Evolutionary conservation across 2,113 vertebrate species (phyloP), one percentile per base, ranked within the genome.

Genomic region (Phyllostomus discolor): DNA sequence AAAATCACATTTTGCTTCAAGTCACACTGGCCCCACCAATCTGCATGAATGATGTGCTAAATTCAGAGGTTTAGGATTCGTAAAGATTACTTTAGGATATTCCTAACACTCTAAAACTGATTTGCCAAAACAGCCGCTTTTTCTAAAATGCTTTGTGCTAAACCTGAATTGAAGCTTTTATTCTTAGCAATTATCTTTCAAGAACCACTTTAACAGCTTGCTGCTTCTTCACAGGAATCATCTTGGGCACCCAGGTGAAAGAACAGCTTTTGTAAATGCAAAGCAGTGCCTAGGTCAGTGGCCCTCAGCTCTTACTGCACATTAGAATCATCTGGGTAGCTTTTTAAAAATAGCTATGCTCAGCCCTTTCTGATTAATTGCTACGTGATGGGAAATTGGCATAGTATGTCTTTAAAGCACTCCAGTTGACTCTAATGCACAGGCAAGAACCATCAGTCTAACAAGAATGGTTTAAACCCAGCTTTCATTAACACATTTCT

Each of bases 341-440:
- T 87, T 94, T 93, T 96, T 79, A 12, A 92, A 95, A 96, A 91
- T 91, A 93, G 88, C 89, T 46, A 57, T 66, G 87, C 28, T 93
- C 88, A 59, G 54, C 48, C 57, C 59, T 95, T 95, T 95, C 81
- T 96, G 81, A 96, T 96, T 96, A 95, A 93, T 88, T 95, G 78
- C 10, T 80, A 69, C 57, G 31, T 69, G 22, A 96, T 26, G 33
- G 16, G 48, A 92, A 96, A 4, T 35, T 95, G 69, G 64, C 73
- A 78, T 41, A 15, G 28, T 70, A 20, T 31, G 22, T 72, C 72
- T 95, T 95, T 88, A 95, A 85, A 75, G n/a, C 33, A 92, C 90
- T 59, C 38, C 62, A 96, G 83, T 83, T 86, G 48, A 97, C 72
- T 96, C 76, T 92, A 90, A 88, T 26, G 35, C 76, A 26, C 72